These are phyloP conservation scores for Paradoxurus hermaphroditus DNA, from an alignment of 2,113 vertebrate species.

Conservation along the genomic window DNA sequence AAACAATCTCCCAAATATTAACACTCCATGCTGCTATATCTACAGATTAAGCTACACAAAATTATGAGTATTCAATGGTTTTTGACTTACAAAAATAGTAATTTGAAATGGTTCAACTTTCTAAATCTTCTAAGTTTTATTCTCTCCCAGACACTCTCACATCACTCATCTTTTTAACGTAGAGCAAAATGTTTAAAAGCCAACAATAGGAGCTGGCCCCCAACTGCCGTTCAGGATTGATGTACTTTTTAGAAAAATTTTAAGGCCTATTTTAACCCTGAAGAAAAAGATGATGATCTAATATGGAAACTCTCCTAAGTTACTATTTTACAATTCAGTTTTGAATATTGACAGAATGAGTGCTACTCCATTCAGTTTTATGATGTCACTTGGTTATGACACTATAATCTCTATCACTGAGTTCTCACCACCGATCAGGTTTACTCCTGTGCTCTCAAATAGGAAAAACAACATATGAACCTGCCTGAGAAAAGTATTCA, in stretches of 20 bases:
- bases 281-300: neutral
- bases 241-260: neutral
- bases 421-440: neutral
- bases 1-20: neutral
- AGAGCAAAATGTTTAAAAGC: neutral
- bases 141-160: neutral
- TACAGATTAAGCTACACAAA: neutral
- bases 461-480: neutral
- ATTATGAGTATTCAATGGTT: neutral
- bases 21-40: neutral
- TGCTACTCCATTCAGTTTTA: neutral
- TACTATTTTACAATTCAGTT: neutral
- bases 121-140: neutral
- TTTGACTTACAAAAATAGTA: neutral
- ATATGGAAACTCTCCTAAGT: neutral
- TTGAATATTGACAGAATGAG: neutral
- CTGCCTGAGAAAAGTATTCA: neutral
- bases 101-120: neutral
- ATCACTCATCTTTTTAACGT: neutral
- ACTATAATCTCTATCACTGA: neutral
- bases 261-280: neutral
- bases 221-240: neutral
- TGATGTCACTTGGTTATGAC: neutral
- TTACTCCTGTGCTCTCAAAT: neutral
- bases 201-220: neutral